These are phyloP conservation scores for Zaprionus ghesquierei DNA, from an alignment of 1,140 invertebrate species.

Conservation along the genomic window DNA sequence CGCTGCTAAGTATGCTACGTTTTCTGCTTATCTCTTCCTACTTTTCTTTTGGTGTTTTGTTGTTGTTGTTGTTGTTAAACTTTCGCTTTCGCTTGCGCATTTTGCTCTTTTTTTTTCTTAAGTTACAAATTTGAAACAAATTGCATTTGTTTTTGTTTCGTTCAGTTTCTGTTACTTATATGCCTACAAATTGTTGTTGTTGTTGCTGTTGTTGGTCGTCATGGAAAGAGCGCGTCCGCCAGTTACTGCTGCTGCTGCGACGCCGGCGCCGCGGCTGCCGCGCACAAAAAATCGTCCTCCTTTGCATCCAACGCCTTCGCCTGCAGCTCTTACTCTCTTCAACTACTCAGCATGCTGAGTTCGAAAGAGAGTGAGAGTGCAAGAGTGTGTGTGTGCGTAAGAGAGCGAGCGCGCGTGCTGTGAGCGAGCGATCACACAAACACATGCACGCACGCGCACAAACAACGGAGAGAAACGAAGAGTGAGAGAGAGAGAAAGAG, in stretches of 20 bases:
- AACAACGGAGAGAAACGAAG: background rate
- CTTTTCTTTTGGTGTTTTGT: conserved; percentile 27
- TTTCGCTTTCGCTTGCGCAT: background rate
- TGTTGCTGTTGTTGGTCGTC: conserved; percentile 53
- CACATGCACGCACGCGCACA: background rate
- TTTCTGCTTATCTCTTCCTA: conserved; percentile 9
- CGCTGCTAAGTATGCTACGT: conserved; percentile 51
- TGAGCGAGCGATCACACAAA: background rate
- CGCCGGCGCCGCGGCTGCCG: conserved; percentile 23
- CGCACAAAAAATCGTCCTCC: conserved; percentile 20
- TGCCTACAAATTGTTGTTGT: conserved; percentile 57
- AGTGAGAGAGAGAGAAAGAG: background rate
- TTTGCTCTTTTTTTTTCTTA: conserved; percentile 1
- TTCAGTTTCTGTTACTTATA: conserved; percentile 51
- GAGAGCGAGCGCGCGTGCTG: background rate
- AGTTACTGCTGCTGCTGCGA: conserved; percentile 34
- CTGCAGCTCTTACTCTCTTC: background rate
- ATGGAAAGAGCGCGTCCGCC: conserved; percentile 50
- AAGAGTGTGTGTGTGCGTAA: background rate
- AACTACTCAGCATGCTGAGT: background rate
- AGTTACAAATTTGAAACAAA: conserved; percentile 46
- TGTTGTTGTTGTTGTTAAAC: background rate
- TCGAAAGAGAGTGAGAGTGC: background rate
- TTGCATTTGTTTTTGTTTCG: conserved; percentile 28
- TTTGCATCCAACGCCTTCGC: no score